These are phyloP conservation scores for Macrotis lagotis DNA, from an alignment of 2,113 vertebrate genomes.

Conservation along the genomic window DNA sequence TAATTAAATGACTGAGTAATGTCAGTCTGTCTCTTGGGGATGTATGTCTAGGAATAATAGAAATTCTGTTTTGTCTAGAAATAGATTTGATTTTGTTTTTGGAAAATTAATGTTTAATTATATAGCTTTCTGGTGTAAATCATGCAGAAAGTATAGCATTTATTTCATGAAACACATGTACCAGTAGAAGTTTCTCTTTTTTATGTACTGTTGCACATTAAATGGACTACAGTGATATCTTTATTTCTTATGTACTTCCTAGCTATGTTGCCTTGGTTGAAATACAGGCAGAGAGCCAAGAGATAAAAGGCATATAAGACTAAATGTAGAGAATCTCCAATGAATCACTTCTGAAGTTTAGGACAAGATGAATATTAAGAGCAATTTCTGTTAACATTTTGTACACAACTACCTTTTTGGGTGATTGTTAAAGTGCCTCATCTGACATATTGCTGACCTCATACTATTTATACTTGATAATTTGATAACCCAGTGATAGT, in stretches of 20 bases:
- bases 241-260: not conserved
- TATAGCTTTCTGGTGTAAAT: slow-evolving; percentile 4
- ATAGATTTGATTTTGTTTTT: slow-evolving; percentile 52
- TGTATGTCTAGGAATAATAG: not conserved
- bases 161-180: slow-evolving; percentile 8
- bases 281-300: slow-evolving; percentile 38
- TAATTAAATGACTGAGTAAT: slow-evolving; percentile 13
- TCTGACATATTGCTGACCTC: slow-evolving; percentile 67
- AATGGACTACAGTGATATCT: not conserved
- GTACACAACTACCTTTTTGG: slow-evolving; percentile 51
- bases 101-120: slow-evolving; percentile 51
- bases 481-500: slow-evolving; percentile 48
- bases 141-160: not conserved
- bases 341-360: slow-evolving; percentile 55
- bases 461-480: slow-evolving; percentile 57
- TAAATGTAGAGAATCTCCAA: slow-evolving; percentile 58
- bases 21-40: not conserved
- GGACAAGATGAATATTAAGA: slow-evolving; percentile 14
- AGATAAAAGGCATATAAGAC: slow-evolving; percentile 56
- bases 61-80: slow-evolving; percentile 37
- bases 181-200: not conserved
- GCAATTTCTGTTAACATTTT: slow-evolving; percentile 44
- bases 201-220: not conserved
- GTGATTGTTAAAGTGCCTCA: slow-evolving; percentile 72
- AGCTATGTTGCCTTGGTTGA: not conserved